Percentiles rank a stretch among this genome's conserved stretches.
These are phyloP conservation scores for Crambe crambe DNA, from an alignment of 37 sponge, comb jelly and placozoan species.

Conservation along the genomic window DNA sequence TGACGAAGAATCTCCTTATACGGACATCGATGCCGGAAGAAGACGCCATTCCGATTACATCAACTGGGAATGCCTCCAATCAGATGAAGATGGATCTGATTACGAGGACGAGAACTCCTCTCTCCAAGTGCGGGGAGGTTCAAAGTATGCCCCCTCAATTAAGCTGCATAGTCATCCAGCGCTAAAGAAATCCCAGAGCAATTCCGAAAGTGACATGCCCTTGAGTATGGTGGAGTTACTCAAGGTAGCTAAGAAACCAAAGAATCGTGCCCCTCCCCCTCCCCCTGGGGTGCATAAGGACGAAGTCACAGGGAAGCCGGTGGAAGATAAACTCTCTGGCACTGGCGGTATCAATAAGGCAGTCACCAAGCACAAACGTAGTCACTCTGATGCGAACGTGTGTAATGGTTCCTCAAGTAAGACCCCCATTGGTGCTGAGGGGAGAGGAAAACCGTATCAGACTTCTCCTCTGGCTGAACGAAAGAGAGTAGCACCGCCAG, in stretches of 20 bases:
- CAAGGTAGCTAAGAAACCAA: neutral
- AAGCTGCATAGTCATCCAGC: slow-evolving; percentile 27
- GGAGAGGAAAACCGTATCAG: no score
- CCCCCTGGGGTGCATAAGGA: slow-evolving; percentile 18
- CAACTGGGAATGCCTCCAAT: slow-evolving; percentile 10
- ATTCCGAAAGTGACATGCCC: neutral
- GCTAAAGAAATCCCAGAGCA: slow-evolving; percentile 35
- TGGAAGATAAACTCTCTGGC: neutral
- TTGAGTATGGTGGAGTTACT: neutral
- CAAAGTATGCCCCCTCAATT: slow-evolving; percentile 16
- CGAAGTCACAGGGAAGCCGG: neutral
- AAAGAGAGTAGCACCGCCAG: neutral
- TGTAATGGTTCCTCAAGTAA: neutral
- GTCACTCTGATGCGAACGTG: neutral
- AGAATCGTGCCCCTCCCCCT: slow-evolving; percentile 46
- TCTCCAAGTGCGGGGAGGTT: neutral
- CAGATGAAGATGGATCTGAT: slow-evolving; percentile 14
- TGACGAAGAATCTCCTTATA: neutral
- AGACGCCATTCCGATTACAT: slow-evolving; percentile 23
- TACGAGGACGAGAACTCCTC: neutral
- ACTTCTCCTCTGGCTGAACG: no score
- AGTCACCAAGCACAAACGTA: neutral
- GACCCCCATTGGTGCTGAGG: neutral
- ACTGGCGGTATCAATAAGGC: neutral
- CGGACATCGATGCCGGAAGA: neutral